Evolutionary conservation across 2,888 invertebrate species (phyloP).

Genomic region (Drosophila eohydei): DNA sequence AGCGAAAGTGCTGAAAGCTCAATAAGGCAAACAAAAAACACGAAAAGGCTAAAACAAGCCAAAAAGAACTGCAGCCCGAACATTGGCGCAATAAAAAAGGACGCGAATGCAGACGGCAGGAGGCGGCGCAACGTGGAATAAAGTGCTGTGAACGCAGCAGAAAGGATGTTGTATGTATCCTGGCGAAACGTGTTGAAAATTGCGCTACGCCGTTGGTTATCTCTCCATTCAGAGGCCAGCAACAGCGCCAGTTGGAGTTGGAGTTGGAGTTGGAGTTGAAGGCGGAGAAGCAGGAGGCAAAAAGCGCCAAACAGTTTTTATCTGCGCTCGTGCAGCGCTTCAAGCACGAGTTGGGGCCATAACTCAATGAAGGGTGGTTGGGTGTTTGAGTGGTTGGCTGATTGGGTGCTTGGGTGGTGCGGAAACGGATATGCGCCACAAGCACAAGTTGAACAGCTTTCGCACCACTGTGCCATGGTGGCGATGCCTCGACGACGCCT

Average conservation of each 20-base stretch:
- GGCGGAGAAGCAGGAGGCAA: slow-evolving; percentile 4
- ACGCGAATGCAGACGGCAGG: slow-evolving; percentile 13
- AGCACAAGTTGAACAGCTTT: slow-evolving; percentile 58
- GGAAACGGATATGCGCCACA: slow-evolving; percentile 78
- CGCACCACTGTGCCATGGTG: slow-evolving; percentile 74
- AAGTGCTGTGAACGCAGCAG: slow-evolving; percentile 50
- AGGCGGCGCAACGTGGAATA: slow-evolving; percentile 1
- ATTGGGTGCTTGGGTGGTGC: slow-evolving; percentile 16
- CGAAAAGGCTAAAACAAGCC: background rate
- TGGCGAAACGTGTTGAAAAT: slow-evolving; percentile 79
- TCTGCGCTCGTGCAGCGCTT: slow-evolving; percentile 77
- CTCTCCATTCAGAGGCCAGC: slow-evolving; percentile 75
- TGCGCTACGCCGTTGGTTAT: slow-evolving; percentile 78
- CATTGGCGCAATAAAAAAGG: slow-evolving; percentile 44
- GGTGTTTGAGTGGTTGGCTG: background rate
- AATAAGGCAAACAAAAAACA: slow-evolving; percentile 68
- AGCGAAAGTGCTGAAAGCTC: slow-evolving; percentile 80
- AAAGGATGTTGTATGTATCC: slow-evolving; percentile 62
- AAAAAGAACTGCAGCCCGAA: slow-evolving; percentile 36
- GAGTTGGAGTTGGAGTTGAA: background rate
- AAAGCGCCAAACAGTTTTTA: slow-evolving; percentile 74
- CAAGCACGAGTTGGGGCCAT: slow-evolving; percentile 69
- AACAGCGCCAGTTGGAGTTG: slow-evolving; percentile 1
- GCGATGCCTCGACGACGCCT: slow-evolving; percentile 65
- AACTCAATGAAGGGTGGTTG: slow-evolving; percentile 57